phyloP scores from a whole-genome alignment of 2,797 vertebrate genomes.

The Ctenopoma kingsleyae region DNA sequence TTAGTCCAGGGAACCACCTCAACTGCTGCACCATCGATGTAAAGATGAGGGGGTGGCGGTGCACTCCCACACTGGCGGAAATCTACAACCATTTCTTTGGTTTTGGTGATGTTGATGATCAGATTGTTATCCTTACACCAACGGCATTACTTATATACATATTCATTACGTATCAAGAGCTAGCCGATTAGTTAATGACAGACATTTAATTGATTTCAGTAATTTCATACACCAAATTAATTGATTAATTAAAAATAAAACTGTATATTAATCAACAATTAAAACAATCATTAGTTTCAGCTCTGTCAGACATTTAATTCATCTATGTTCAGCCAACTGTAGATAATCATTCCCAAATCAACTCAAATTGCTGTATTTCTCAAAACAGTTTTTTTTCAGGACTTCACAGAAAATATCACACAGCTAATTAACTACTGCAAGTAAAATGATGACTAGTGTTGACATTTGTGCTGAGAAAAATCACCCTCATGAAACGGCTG shows the following conservation, averaged over 20 bases:
- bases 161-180: slow-evolving; percentile 14
- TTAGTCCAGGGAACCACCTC: too few species aligned
- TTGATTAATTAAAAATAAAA: slow-evolving; percentile 52
- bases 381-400: slow-evolving; percentile 27
- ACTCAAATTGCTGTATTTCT: slow-evolving; percentile 42
- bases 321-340: slow-evolving; percentile 52
- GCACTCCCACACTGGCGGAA: too few species aligned
- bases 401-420: slow-evolving; percentile 55
- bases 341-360: slow-evolving; percentile 51
- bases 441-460: slow-evolving; percentile 51
- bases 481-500: slow-evolving; percentile 17
- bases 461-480: slow-evolving; percentile 53
- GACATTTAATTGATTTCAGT: slow-evolving; percentile 26
- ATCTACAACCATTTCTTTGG: too few species aligned
- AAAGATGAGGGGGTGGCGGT: too few species aligned
- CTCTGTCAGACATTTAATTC: slow-evolving; percentile 48
- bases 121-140: too few species aligned
- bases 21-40: too few species aligned
- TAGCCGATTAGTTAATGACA: slow-evolving; percentile 14
- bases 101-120: too few species aligned
- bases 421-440: slow-evolving; percentile 56
- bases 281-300: slow-evolving; percentile 43
- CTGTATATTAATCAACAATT: slow-evolving; percentile 56
- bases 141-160: too few species aligned
- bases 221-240: slow-evolving; percentile 31